Evolutionary conservation across 2,797 vertebrate species (phyloP).

Genomic region (Neopelma chrysocephalum): DNA sequence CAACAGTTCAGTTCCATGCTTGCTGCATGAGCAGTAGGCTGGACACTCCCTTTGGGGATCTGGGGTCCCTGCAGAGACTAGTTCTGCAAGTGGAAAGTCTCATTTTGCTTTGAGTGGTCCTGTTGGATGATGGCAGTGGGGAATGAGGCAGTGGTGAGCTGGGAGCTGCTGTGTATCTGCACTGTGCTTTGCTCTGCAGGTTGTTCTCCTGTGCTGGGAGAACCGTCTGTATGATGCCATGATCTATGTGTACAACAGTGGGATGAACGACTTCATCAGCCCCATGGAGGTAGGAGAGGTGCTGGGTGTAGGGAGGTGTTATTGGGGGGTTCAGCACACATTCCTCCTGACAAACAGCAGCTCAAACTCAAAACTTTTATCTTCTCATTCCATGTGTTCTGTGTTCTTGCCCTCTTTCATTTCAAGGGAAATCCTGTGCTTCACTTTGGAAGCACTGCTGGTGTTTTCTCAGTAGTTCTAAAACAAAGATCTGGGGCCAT

Average conservation of each 20-base stretch:
- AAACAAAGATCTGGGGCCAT: background rate
- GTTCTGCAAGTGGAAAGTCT: background rate
- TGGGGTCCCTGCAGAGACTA: background rate
- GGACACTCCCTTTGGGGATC: background rate
- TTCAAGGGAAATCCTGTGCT: background rate
- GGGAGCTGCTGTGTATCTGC: background rate
- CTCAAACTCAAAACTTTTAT: background rate
- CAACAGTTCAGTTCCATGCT: background rate
- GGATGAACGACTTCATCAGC: slow-evolving; percentile 95
- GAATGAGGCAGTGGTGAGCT: background rate
- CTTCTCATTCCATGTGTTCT: background rate
- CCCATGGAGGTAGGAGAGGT: slow-evolving; percentile 89
- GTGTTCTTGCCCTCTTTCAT: background rate
- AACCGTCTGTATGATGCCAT: slow-evolving; percentile 93
- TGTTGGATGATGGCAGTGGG: background rate
- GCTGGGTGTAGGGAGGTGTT: background rate
- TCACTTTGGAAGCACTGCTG: background rate
- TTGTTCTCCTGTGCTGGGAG: slow-evolving; percentile 94
- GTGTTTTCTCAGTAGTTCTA: background rate
- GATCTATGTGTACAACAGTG: slow-evolving; percentile 96
- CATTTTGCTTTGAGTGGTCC: background rate
- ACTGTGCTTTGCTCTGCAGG: slow-evolving; percentile 72
- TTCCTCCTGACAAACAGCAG: background rate
- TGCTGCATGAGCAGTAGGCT: background rate
- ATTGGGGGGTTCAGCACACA: background rate